Evolutionary conservation across 2,113 vertebrate species (phyloP), one percentile per base, ranked within the genome.

Genomic region (Gila orcuttii): DNA sequence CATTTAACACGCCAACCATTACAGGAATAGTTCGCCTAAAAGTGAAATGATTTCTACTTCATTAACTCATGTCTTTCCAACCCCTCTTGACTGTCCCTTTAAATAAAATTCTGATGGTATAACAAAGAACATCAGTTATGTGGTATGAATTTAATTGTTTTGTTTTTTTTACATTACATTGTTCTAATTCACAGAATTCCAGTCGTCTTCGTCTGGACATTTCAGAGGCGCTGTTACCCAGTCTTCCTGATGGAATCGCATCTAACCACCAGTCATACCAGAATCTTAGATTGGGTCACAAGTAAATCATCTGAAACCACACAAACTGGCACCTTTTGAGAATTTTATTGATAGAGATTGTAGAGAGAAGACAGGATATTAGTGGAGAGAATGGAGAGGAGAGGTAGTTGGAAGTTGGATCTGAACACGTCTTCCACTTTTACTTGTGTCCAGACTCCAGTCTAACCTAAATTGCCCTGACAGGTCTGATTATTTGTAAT

Each of bases 111-210:
- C 36, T 23, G 33, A 71, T 71, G 9, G 39, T 71, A 23, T 19
- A 36, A 42, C 21, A 71, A 12, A 71, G 33, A 42, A 23, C 21
- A 42, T 71, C 3, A 42, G 10, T 23, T 71, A 74, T 74, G 39
- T 74, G 23, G 17, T 12, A 36, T 39, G 68, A 23, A 25, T 25
- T n/a, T 47, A 13, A 47, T 25, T 25, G 1, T 23, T 19, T n/a
- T 73, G 31, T 36, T 9, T 7, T 39, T 39, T 62, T 21, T 33
- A 66, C 21, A 52, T 39, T 17, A 3, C 25, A 11, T 57, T 57
- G 2, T 59, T 6, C 8, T n/a, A n/a, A 73, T 74, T 87, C 33
- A 79, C 76, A 86, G 81, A 83, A 2, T 10, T 57, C 42, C 60
- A 39, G 15, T 45, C 33, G 28, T 57, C 52, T 79, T 21, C 73